Evolutionary conservation across 2,113 vertebrate species (phyloP).

Genomic region (Malurus melanocephalus): DNA sequence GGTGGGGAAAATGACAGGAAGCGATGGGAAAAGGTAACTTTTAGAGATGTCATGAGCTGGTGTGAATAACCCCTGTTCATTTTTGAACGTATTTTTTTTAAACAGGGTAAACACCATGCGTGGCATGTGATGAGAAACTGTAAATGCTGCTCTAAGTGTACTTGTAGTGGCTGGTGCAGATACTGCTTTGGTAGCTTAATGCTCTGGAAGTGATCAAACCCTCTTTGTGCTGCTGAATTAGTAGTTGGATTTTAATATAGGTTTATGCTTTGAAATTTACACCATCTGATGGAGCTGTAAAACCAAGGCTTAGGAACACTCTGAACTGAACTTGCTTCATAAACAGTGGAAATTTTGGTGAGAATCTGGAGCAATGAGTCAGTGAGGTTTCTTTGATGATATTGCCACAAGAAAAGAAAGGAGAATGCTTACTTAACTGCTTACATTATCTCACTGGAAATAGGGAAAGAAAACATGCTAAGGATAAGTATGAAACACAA

Average conservation of each 20-base stretch:
- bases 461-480: not conserved
- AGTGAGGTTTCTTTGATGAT: not conserved
- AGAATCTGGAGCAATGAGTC: not conserved
- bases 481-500: not conserved
- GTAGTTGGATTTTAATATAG: not conserved
- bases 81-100: not conserved
- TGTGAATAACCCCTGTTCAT: not conserved
- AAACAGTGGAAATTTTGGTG: not conserved
- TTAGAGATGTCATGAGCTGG: not conserved
- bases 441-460: not conserved
- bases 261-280: not conserved
- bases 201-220: not conserved
- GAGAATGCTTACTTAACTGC: not conserved
- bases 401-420: slow-evolving; percentile 10
- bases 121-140: not conserved
- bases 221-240: not conserved
- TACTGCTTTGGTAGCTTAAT: not conserved
- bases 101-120: not conserved
- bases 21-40: not conserved
- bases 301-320: not conserved
- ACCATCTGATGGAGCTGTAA: not conserved
- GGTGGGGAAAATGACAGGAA: not conserved
- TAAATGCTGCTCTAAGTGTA: not conserved
- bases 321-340: not conserved
- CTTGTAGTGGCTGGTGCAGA: not conserved